Conservation (phyloP, 2,113 vertebrate genomes). For the Myotis brandtii region DNA sequence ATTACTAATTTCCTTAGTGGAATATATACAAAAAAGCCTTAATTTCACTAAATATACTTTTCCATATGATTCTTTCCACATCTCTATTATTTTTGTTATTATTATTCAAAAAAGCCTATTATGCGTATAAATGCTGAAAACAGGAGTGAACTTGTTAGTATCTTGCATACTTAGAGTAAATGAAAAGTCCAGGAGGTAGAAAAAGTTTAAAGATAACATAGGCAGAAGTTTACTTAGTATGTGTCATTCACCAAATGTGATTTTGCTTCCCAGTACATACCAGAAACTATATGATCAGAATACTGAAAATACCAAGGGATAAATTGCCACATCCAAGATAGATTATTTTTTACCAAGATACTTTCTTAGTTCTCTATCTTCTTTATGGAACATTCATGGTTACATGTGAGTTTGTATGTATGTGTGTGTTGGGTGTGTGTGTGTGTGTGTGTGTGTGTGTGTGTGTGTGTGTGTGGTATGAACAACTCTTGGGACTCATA, state of each 20-base stretch:
- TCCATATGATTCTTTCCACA: background rate
- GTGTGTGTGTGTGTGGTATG: background rate
- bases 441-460: background rate
- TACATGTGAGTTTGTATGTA: background rate
- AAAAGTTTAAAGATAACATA: background rate
- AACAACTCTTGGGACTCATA: background rate
- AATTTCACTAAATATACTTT: slow-evolving; percentile 37
- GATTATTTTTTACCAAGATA: background rate
- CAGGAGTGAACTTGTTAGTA: background rate
- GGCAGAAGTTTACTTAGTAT: background rate
- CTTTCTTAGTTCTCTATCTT: background rate
- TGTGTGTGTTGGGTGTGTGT: background rate
- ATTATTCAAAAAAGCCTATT: background rate
- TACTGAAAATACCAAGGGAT: background rate
- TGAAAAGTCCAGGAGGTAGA: background rate
- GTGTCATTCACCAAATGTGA: background rate
- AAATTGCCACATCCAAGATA: background rate
- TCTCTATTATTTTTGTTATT: slow-evolving; percentile 1
- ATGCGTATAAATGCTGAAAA: background rate
- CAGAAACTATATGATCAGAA: background rate
- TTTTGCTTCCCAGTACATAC: background rate
- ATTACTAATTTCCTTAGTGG: slow-evolving; percentile 66
- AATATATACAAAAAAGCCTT: background rate
- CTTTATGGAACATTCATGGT: background rate
- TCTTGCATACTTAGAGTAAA: background rate